Base-by-base conservation (phyloP, 2,797 vertebrate species). In the Merluccius polli region DNA sequence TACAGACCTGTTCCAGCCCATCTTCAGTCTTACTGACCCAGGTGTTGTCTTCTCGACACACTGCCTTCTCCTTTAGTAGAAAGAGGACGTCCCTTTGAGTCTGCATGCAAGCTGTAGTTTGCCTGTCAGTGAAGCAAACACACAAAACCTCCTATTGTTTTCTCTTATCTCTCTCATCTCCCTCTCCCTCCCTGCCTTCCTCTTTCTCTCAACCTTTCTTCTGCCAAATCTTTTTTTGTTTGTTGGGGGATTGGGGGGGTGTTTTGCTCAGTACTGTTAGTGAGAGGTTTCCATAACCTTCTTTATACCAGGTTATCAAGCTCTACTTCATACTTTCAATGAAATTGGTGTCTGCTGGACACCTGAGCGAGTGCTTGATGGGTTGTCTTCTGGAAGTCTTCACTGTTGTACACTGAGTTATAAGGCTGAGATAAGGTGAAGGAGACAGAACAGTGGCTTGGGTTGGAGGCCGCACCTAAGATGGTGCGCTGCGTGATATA, bases 1-100 rank as follows among this genome's bases (percentile, higher is more conserved):
- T 71, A 0, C 74, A 77, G 77, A 82, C 79, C 33, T 72, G 84
- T 79, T 84, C 79, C 82, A 82, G 78, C 32, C 33, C 0, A 48
- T 79, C 80, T 63, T 44, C 0, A 36, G 35, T 72, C 41, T 71
- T 72, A 35, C 59, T 15, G 59, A 73, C 81, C 77, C 69, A 48
- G 72, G 81, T 76, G 76, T 84, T 69, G 30, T 69, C 67, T 69
- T 30, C 65, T 30, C 13, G 59, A 73, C 72, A 35, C 65, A 33
- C 36, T 10, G 38, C 10, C 38, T 73, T 70, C 74, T 30, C 18
- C 30, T 1, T 72, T 29, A 59, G 59, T 30, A 15, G 36, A 4
- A 68, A 73, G 44, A 27, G 59, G 59, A 13, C 59, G 12, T 11
- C 59, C 59, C n/a, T 27, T 65, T 24, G 59, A 27, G 59, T 65